Evolutionary conservation across 2,797 vertebrate species (phyloP).

Genomic region (Gobionotothen gibberifrons): DNA sequence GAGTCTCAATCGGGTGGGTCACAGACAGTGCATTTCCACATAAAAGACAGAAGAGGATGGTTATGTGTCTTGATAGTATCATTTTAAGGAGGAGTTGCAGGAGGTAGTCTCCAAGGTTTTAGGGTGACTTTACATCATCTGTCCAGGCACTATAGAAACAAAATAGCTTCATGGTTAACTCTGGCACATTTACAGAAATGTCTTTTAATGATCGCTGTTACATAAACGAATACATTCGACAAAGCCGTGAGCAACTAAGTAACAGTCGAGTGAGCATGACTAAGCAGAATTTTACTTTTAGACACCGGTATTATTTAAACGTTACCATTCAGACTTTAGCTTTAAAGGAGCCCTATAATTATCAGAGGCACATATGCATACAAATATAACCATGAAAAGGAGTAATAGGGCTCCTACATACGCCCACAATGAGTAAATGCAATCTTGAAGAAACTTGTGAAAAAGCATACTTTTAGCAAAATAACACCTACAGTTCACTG

Average conservation of each 20-base stretch:
- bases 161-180: too few relatives aligned
- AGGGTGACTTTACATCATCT: slow-evolving; percentile 15
- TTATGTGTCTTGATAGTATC: slow-evolving; percentile 50
- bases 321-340: neutral
- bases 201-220: too few relatives aligned
- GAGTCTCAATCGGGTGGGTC: slow-evolving; percentile 24
- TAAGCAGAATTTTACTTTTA: slow-evolving; percentile 10
- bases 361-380: too few relatives aligned
- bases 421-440: slow-evolving; percentile 35
- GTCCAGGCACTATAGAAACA: slow-evolving; percentile 9
- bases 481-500: slow-evolving; percentile 41
- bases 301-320: slow-evolving; percentile 1
- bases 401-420: neutral
- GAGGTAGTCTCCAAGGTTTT: too few relatives aligned
- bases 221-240: too few relatives aligned
- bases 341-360: neutral
- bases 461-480: slow-evolving; percentile 39
- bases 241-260: too few relatives aligned
- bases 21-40: slow-evolving; percentile 22
- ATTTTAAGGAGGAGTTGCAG: slow-evolving; percentile 32
- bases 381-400: too few relatives aligned
- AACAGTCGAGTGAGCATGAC: neutral
- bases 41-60: slow-evolving; percentile 12
- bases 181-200: too few relatives aligned
- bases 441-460: slow-evolving; percentile 30